Evolutionary conservation across 2,113 vertebrate genomes (phyloP), one percentile per base, ranked within the genome.

Genomic region (Tautogolabrus adspersus): DNA sequence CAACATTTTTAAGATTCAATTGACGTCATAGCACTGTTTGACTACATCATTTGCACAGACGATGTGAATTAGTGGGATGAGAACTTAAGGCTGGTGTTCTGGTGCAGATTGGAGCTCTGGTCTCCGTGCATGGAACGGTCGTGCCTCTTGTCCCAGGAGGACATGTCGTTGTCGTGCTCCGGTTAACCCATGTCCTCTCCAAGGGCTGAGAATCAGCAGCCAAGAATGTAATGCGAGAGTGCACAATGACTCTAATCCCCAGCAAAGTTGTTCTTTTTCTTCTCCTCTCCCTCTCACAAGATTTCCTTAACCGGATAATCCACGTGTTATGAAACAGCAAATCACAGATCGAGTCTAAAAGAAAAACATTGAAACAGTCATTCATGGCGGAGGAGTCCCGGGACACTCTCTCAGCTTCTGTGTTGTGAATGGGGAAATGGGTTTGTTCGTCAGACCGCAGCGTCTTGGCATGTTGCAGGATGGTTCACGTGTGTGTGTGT

Each of bases 141-240:
- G 9, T 10, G 51, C 44, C 52, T 54, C 42, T 19, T 38, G 81
- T 74, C 79, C 62, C 69, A 8, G 81, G 68, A 71, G 81, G 68
- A 74, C 78, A 11, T 15, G 1, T 11, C 42, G 0, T 10, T 8
- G 76, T 47, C 13, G 9, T 44, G 63, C 56, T 49, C 26, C 10
- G 62, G 66, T 42, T 69, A 42, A 58, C 63, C 73, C 46, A 54
- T 21, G 59, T 74, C 81, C 69, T 76, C 72, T 67, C 63, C 37
- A 66, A 54, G 77, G 75, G 60, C 67, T 69, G 75, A 73, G 69
- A 79, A 62, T 81, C 85, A 87, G 81, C 68, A 22, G 75, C 46
- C 75, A 82, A 84, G 81, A 88, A 91, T 90, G 88, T 80, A 84
- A 85, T 89, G 75, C 77, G 82, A 89, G 76, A 38, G 68, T 75